Conservation (phyloP, 1,140 invertebrate genomes). For the Pomacea maculata region DNA sequence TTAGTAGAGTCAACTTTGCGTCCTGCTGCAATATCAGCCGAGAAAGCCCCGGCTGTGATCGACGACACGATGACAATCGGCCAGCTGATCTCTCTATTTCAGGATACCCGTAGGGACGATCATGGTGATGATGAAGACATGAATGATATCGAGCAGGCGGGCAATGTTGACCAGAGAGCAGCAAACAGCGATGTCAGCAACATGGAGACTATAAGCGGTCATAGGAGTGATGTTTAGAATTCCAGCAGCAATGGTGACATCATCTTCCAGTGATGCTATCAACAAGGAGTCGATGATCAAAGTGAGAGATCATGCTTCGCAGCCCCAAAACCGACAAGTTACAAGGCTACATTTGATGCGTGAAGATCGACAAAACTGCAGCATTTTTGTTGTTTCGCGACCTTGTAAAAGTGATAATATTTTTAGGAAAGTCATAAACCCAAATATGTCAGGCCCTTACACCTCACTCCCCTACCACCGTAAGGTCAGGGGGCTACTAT, state of each 20-base stretch:
- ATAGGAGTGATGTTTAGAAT: background rate
- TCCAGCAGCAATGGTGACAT: background rate
- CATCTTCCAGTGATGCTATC: too few species aligned
- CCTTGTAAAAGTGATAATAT: too few species aligned
- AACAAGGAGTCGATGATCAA: too few species aligned
- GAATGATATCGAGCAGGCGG: background rate
- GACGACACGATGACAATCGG: conserved; percentile 48
- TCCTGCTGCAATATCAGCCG: background rate
- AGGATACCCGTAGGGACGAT: conserved; percentile 29
- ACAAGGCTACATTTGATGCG: background rate
- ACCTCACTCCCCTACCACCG: too few species aligned
- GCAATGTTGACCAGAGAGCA: conserved; percentile 13
- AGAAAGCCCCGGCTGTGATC: background rate
- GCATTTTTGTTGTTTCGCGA: background rate
- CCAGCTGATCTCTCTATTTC: conserved; percentile 55
- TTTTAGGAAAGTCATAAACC: too few species aligned
- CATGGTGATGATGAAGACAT: conserved; percentile 28
- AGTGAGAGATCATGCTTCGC: background rate
- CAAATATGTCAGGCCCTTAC: too few species aligned
- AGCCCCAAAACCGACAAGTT: background rate
- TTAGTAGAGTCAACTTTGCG: conserved; percentile 32
- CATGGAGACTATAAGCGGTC: background rate
- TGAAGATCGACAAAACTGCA: background rate
- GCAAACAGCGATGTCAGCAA: conserved; percentile 1
- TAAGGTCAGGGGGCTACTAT: too few species aligned